These are phyloP conservation scores for Euzophera pinguis DNA, from an alignment of 2,888 invertebrate genomes.

Conservation along the genomic window DNA sequence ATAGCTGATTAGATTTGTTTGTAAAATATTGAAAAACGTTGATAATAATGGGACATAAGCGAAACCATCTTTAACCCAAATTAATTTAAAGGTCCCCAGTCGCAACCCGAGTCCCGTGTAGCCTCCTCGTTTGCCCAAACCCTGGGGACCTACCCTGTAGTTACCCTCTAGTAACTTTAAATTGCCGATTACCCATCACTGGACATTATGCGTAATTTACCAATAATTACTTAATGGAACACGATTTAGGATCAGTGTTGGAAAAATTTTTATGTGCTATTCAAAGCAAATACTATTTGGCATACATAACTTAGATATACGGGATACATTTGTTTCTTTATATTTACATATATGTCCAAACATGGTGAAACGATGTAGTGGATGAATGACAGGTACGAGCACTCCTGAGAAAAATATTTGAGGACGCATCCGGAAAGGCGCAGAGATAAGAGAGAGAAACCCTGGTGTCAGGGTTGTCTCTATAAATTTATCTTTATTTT, in stretches of 20 bases:
- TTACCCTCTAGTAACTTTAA: constrained; percentile 57
- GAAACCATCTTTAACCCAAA: constrained; percentile 1
- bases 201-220: constrained; percentile 33
- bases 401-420: no score
- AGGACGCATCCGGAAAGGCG: no score
- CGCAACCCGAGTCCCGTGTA: constrained; percentile 15
- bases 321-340: no score
- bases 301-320: no score
- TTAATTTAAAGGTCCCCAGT: constrained; percentile 4
- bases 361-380: no score
- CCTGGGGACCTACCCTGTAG: constrained; percentile 35
- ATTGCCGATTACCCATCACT: constrained; percentile 52
- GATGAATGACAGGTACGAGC: no score
- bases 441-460: no score
- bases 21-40: no score
- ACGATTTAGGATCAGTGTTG: constrained; percentile 1
- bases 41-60: neutral
- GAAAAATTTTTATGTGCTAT: neutral
- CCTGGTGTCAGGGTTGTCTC: no score
- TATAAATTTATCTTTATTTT: no score
- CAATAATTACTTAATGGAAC: constrained; percentile 42
- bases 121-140: constrained; percentile 25
- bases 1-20: no score
- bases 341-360: no score
- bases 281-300: neutral